Percentiles rank a stretch among this genome's conserved stretches.
These are phyloP conservation scores for Ecdyonurus torrentis DNA, from an alignment of 2,888 invertebrate genomes.

Conservation along the genomic window DNA sequence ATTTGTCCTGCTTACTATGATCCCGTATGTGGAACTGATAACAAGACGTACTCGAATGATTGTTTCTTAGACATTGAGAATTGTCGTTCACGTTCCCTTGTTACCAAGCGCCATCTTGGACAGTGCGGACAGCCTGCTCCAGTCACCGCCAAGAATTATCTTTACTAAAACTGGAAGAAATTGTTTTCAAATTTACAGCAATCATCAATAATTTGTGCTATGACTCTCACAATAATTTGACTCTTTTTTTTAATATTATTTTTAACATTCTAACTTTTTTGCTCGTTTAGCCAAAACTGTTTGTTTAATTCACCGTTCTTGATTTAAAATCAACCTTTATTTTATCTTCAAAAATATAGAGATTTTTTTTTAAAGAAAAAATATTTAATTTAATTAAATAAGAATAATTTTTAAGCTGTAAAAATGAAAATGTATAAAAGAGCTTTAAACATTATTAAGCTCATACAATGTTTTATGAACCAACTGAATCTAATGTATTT, in stretches of 20 bases:
- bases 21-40: slow-evolving; percentile 85
- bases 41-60: slow-evolving; percentile 82
- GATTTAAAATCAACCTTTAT: no score
- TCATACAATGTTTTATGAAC: no score
- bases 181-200: no score
- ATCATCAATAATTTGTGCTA: neutral
- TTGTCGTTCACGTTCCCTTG: slow-evolving; percentile 64
- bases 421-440: no score
- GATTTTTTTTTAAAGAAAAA: no score
- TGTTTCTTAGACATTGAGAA: slow-evolving; percentile 86
- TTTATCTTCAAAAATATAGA: no score
- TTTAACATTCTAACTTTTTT: neutral
- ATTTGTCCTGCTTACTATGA: slow-evolving; percentile 77
- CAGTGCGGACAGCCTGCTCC: slow-evolving; percentile 64
- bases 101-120: slow-evolving; percentile 62
- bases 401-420: no score
- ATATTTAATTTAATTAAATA: no score
- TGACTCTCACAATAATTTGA: neutral
- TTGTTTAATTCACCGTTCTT: neutral
- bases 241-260: neutral
- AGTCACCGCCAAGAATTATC: slow-evolving; percentile 73
- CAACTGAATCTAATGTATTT: no score
- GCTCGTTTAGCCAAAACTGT: neutral
- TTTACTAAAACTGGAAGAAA: no score
- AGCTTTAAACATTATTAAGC: no score